A percentile compares a stretch with the other conserved stretches of the same genome.
Evolutionary conservation across 2,113 vertebrate species (phyloP).

Genomic region (Pachypanchax playfairii): DNA sequence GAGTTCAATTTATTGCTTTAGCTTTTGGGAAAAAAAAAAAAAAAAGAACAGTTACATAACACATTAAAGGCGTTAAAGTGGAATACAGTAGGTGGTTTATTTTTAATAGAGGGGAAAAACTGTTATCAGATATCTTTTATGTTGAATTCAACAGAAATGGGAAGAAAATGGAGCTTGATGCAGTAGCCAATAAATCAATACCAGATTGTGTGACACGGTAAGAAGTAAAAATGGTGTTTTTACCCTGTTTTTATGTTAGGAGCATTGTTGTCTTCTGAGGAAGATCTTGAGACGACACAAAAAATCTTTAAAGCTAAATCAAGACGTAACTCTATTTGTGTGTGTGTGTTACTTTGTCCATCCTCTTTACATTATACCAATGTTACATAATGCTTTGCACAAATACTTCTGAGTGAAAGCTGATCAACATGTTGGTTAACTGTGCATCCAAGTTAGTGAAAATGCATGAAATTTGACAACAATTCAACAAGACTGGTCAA

Average conservation of each 20-base stretch:
- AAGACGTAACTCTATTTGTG: neutral
- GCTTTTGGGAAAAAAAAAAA: too few species aligned
- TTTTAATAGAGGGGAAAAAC: neutral
- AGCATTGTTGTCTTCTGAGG: neutral
- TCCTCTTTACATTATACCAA: neutral
- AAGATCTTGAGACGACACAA: neutral
- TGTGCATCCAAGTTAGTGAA: constrained; percentile 10
- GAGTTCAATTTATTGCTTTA: constrained; percentile 21
- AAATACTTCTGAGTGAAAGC: neutral
- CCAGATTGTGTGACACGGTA: too few species aligned
- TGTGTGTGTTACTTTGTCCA: constrained; percentile 13
- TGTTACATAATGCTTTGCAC: neutral
- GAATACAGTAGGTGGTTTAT: constrained; percentile 9
- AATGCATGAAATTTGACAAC: constrained; percentile 23
- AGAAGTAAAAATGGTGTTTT: too few species aligned
- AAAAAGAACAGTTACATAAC: constrained; percentile 26
- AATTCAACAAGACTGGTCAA: constrained; percentile 2
- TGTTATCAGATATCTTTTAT: neutral
- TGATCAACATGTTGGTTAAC: too few species aligned
- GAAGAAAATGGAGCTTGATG: neutral
- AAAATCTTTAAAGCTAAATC: constrained; percentile 6
- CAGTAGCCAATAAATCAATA: too few species aligned
- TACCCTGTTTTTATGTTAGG: too few species aligned
- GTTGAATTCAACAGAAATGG: neutral
- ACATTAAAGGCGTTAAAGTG: constrained; percentile 9